Evolutionary conservation across 2,797 vertebrate genomes (phyloP).

Genomic region (Lagodon rhomboides): DNA sequence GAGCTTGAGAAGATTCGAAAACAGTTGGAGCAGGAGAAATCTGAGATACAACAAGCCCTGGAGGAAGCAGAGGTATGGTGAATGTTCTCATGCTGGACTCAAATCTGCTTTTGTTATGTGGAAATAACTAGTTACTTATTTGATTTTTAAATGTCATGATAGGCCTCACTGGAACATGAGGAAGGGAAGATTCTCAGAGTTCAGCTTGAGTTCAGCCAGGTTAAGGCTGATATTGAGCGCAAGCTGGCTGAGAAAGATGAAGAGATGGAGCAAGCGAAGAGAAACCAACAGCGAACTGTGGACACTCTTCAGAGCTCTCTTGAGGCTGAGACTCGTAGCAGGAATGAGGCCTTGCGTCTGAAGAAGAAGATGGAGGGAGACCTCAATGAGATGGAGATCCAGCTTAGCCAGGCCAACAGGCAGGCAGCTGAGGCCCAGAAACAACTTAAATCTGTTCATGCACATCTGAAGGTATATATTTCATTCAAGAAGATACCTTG

Average conservation of each 20-base stretch:
- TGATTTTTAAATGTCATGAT: background rate
- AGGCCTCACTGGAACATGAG: conserved; percentile 87
- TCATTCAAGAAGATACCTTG: background rate
- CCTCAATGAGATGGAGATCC: conserved; percentile 92
- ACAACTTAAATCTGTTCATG: conserved; percentile 85
- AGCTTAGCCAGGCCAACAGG: conserved; percentile 86
- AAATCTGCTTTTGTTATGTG: background rate
- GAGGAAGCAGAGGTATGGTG: conserved; percentile 86
- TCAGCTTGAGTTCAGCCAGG: conserved; percentile 90
- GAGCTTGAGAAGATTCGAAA: conserved; percentile 90
- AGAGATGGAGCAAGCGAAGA: conserved; percentile 91
- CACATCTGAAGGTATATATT: conserved; percentile 81
- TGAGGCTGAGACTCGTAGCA: conserved; percentile 84
- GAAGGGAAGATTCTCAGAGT: conserved; percentile 91
- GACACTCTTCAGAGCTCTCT: conserved; percentile 86
- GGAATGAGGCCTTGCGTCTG: conserved; percentile 81
- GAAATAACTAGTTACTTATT: background rate
- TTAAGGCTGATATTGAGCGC: conserved; percentile 90
- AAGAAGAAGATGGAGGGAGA: conserved; percentile 91
- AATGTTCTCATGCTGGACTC: background rate
- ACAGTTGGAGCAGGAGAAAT: conserved; percentile 87
- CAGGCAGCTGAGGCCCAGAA: conserved; percentile 87
- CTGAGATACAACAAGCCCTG: conserved; percentile 85
- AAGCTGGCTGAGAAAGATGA: conserved; percentile 91
- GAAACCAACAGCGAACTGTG: conserved; percentile 88